These are phyloP conservation scores for Caenorhabditis remanei DNA, from an alignment of 1,140 invertebrate species.

Conservation along the genomic window DNA sequence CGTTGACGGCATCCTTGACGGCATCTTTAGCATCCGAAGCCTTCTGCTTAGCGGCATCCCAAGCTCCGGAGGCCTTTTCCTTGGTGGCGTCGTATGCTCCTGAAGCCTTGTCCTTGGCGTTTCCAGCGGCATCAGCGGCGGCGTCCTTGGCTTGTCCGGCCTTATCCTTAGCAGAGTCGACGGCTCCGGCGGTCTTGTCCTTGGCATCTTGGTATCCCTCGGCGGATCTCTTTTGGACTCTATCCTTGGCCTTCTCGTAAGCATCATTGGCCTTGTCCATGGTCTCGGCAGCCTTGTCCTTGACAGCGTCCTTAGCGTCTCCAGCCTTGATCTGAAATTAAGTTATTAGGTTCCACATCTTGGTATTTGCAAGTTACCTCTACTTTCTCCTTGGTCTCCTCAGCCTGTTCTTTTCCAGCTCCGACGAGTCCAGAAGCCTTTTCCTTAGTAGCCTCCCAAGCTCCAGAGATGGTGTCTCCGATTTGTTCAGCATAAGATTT, in stretches of 20 bases:
- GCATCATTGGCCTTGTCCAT: neutral
- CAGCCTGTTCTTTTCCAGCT: neutral
- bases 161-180: neutral
- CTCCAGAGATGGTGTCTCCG: slow-evolving; percentile 14
- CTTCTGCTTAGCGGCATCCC: slow-evolving; percentile 19
- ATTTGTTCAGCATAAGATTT: slow-evolving; percentile 18
- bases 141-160: slow-evolving; percentile 11
- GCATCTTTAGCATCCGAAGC: neutral
- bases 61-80: slow-evolving; percentile 7
- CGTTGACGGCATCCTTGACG: slow-evolving; percentile 8
- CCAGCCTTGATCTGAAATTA: neutral
- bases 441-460: neutral
- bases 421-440: neutral
- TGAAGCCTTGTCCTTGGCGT: neutral
- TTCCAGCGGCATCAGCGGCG: neutral
- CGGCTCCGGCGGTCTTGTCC: neutral
- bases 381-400: neutral
- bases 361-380: neutral
- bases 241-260: too few species aligned
- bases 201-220: neutral
- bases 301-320: slow-evolving; percentile 1
- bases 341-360: neutral
- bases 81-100: slow-evolving; percentile 2
- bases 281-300: slow-evolving; percentile 4
- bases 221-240: too few species aligned